Conservation (phyloP, 64 coral and sea anemone genomes). For the Catalaphyllia jardinei region DNA sequence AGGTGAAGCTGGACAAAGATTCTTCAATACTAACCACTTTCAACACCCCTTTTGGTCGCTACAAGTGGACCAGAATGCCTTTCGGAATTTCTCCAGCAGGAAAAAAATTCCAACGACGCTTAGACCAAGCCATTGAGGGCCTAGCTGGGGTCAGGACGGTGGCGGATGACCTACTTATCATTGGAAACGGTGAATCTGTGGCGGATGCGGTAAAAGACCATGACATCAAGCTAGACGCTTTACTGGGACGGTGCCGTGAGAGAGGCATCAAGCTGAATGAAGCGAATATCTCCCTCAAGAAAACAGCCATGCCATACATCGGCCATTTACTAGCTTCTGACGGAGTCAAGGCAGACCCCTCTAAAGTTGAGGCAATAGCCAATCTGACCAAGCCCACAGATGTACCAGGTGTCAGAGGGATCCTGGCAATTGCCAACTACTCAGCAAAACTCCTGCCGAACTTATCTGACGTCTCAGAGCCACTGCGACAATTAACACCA, state of each 20-base stretch:
- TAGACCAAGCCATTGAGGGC: background rate
- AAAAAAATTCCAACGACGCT: too few species aligned
- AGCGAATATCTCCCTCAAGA: background rate
- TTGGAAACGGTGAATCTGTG: background rate
- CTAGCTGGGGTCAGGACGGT: background rate
- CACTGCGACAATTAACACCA: too few species aligned
- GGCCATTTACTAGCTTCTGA: background rate
- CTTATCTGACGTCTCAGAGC: background rate
- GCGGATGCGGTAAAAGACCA: background rate
- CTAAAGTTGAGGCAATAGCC: background rate
- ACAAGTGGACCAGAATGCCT: too few species aligned
- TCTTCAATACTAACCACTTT: background rate
- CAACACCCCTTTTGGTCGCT: too few species aligned
- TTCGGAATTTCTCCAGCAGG: too few species aligned
- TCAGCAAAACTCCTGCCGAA: background rate
- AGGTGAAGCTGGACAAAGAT: background rate
- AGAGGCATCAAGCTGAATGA: background rate
- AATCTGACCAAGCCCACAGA: constrained; percentile 1
- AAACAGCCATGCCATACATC: background rate
- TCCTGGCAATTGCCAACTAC: constrained; percentile 1
- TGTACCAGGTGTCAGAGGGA: constrained; percentile 6
- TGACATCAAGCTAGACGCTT: background rate
- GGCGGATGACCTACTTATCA: background rate
- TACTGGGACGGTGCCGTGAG: background rate
- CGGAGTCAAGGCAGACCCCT: background rate